Evolutionary conservation across 1,140 invertebrate genomes (phyloP), one percentile per base, ranked within the genome.

Genomic region (Nasonia vitripennis): DNA sequence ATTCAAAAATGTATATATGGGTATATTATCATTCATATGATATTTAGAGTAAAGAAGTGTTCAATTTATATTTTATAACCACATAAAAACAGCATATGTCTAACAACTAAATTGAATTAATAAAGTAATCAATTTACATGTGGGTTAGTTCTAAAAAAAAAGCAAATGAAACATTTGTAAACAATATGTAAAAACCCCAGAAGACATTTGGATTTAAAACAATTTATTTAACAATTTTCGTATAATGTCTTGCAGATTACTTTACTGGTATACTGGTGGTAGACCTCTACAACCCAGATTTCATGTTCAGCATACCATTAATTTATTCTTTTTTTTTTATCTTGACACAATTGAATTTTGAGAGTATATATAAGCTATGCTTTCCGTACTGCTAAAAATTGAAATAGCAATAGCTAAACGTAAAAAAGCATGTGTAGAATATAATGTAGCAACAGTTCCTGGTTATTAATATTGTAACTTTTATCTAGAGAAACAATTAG

Each of bases 181-280:
- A 75, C 7, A 12, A 71, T 31, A 62, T 62, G n/a, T 20, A 6
- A 62, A 62, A 20, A 62, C 2, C 48, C 48, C 2, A 62, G 14
- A n/a, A 62, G 55, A 7, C 48, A 73, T 9, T 83, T 80, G 70
- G 31, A 74, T 67, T 85, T 81, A 41, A 68, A 80, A 81, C 81
- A 81, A 62, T 80, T 81, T 85, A 81, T 81, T 85, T 75, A 85
- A 85, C 84, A 85, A 81, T 79, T 78, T 79, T 84, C 11, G 75
- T 85, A 81, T 85, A 78, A 84, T 78, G 55, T 78, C 20, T 81
- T 45, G 55, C 81, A 62, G 37, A 81, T 85, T 85, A 75, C 55
- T 85, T 45, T 68, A 85, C 48, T 34, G 67, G 67, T 70, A 81
- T 85, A 77, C 55, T 80, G 23, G 51, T 17, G 77, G 41, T 84